Percentiles rank a stretch among this genome's conserved stretches.
These are phyloP conservation scores for Galaxea fascicularis DNA, from an alignment of 92 coral and sea anemone genomes.

Conservation along the genomic window DNA sequence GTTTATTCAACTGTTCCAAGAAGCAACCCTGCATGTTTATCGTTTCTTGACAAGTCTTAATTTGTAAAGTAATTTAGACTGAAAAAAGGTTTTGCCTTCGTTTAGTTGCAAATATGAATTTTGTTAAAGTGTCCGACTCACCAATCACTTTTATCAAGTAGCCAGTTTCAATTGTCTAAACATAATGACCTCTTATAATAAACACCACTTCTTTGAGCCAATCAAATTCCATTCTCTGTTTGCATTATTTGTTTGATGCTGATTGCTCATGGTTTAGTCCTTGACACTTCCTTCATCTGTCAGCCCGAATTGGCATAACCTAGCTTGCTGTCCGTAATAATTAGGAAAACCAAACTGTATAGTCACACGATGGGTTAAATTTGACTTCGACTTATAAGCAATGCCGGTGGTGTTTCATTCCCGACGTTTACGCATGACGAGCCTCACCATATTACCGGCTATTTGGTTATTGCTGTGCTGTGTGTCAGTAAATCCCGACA, in stretches of 20 bases:
- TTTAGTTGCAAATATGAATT: too few species aligned
- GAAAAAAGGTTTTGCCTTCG: too few species aligned
- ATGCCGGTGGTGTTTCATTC: not conserved
- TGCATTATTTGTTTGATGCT: not conserved
- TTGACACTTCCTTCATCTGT: not conserved
- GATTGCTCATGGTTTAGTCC: not conserved
- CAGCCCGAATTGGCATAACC: too few species aligned
- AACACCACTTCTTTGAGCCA: not conserved
- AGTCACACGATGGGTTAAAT: not conserved
- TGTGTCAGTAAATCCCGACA: not conserved
- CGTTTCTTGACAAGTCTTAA: too few species aligned
- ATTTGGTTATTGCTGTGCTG: constrained; percentile 8
- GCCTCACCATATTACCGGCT: not conserved
- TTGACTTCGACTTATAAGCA: not conserved
- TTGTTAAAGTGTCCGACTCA: too few species aligned
- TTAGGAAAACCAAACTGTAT: not conserved
- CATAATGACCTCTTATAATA: not conserved
- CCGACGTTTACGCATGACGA: not conserved
- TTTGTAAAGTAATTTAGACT: too few species aligned
- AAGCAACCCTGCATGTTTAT: not conserved
- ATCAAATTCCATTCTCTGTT: not conserved
- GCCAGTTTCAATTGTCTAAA: not conserved
- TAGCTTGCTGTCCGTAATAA: not conserved
- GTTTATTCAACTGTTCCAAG: too few species aligned
- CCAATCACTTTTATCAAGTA: not conserved